These are phyloP conservation scores for Cebus imitator DNA, from an alignment of 2,113 vertebrate genomes.

Conservation along the genomic window DNA sequence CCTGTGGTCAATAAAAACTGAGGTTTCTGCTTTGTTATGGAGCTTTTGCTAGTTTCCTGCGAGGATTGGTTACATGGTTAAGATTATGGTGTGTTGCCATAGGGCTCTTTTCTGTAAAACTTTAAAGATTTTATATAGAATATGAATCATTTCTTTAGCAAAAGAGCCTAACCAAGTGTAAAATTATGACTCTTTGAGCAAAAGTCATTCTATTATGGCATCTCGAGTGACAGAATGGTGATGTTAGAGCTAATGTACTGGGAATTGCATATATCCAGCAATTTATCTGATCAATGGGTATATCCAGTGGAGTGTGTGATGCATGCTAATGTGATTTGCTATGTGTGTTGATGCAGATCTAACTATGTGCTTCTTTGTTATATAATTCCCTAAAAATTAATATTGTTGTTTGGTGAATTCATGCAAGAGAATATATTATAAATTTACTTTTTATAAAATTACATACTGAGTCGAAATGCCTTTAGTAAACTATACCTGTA, in stretches of 20 bases:
- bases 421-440: not conserved
- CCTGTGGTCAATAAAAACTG: not conserved
- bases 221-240: not conserved
- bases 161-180: not conserved
- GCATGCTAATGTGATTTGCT: not conserved
- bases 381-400: conserved; percentile 33
- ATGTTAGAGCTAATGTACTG: not conserved
- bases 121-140: not conserved
- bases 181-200: not conserved
- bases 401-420: not conserved
- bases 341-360: not conserved
- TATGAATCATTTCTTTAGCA: not conserved
- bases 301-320: not conserved
- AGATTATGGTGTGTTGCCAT: too few relatives aligned
- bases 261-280: not conserved
- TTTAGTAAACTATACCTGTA: not conserved
- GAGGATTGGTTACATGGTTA: not conserved
- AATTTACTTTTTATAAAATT: not conserved
- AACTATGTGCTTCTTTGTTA: not conserved
- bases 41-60: not conserved
- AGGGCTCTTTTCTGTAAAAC: not conserved
- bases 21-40: not conserved
- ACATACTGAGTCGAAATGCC: not conserved
- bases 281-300: not conserved
- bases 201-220: not conserved